phyloP scores from a whole-genome alignment of 2,888 invertebrate species.

The Tridacna gigas region DNA sequence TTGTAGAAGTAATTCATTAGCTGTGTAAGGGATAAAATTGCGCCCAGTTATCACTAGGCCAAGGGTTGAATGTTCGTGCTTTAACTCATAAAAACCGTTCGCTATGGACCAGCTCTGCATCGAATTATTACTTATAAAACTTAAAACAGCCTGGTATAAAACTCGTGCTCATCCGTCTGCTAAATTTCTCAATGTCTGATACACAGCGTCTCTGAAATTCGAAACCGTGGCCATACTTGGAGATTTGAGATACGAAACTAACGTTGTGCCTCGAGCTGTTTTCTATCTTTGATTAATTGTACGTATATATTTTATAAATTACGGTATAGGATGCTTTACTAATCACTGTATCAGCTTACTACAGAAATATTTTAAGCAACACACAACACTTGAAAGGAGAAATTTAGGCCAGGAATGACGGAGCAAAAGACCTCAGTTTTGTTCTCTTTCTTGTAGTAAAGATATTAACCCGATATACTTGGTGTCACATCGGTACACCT shows the following conservation, averaged over 20 bases:
- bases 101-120: conserved; percentile 4
- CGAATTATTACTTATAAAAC: conserved; percentile 7
- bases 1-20: too few species aligned
- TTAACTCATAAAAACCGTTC: background rate
- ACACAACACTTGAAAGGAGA: background rate
- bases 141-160: conserved; percentile 18
- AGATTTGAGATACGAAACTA: conserved; percentile 24
- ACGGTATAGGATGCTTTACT: conserved; percentile 30
- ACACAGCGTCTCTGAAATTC: conserved; percentile 21
- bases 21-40: too few species aligned
- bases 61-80: background rate
- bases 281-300: conserved; percentile 44
- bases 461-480: too few species aligned
- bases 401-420: background rate
- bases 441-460: too few species aligned
- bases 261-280: conserved; percentile 15
- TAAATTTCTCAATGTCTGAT: conserved; percentile 6
- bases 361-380: too few species aligned
- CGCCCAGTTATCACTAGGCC: background rate
- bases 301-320: conserved; percentile 36
- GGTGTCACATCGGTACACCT: too few species aligned
- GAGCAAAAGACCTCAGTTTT: background rate
- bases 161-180: conserved; percentile 16
- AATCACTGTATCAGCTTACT: conserved; percentile 42
- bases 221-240: conserved; percentile 10